Percentiles rank a stretch among this genome's conserved stretches.
Evolutionary conservation across 2,797 vertebrate genomes (phyloP).

Genomic region (Artibeus lituratus): DNA sequence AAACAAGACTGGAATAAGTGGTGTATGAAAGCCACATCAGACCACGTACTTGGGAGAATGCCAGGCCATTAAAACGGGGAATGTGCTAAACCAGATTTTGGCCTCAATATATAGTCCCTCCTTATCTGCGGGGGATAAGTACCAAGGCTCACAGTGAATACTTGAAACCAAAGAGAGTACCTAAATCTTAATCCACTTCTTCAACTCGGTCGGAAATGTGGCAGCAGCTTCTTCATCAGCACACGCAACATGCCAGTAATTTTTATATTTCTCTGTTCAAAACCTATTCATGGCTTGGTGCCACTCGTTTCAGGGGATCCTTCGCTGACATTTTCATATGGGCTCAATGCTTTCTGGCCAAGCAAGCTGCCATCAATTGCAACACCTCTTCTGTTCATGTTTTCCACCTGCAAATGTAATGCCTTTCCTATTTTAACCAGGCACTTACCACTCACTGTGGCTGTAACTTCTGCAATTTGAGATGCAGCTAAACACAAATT

Average conservation of each 20-base stretch:
- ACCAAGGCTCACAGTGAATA: not conserved
- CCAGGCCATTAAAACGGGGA: not conserved
- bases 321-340: not conserved
- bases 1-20: constrained; percentile 16
- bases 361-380: not conserved
- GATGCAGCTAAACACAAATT: not conserved
- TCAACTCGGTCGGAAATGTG: not conserved
- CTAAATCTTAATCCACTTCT: not conserved
- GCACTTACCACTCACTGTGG: not conserved
- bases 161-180: not conserved
- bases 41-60: not conserved
- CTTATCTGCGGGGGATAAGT: not conserved
- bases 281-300: not conserved
- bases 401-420: not conserved
- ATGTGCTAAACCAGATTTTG: not conserved
- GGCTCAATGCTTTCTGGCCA: not conserved
- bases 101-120: not conserved
- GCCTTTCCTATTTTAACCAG: not conserved
- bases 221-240: not conserved
- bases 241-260: not conserved
- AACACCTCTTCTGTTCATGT: not conserved
- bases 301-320: not conserved
- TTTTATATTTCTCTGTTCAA: not conserved
- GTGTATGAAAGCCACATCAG: not conserved
- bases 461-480: not conserved